Evolutionary conservation across 1,140 invertebrate genomes (phyloP).

Genomic region (Drosophila baimaii): DNA sequence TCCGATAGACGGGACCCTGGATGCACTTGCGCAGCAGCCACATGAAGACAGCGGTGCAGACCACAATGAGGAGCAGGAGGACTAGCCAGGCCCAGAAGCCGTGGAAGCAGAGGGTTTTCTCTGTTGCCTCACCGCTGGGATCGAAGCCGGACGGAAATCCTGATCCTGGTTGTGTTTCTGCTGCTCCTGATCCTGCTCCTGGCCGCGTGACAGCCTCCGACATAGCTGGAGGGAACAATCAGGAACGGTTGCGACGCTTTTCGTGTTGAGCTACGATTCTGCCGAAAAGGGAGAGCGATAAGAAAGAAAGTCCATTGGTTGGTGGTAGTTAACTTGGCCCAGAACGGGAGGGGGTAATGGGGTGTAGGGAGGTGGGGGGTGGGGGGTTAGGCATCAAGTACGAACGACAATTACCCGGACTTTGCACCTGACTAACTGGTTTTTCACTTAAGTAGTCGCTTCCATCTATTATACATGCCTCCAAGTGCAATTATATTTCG

Average conservation of each 20-base stretch:
- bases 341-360: neutral
- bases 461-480: too few relatives aligned
- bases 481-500: neutral
- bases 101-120: constrained; percentile 74
- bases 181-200: constrained; percentile 16
- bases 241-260: neutral
- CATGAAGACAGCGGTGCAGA: constrained; percentile 51
- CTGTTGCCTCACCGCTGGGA: constrained; percentile 58
- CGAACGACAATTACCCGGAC: neutral
- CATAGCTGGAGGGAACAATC: constrained; percentile 51
- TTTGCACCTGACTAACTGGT: constrained; percentile 8
- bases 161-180: constrained; percentile 10
- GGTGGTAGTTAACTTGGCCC: neutral
- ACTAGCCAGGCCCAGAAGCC: constrained; percentile 79
- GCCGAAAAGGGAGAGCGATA: neutral
- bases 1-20: constrained; percentile 72
- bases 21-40: constrained; percentile 74
- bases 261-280: neutral
- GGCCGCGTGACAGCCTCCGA: constrained; percentile 70
- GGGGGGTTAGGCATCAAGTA: neutral
- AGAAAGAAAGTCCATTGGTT: constrained; percentile 26
- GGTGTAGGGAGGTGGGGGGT: too few relatives aligned
- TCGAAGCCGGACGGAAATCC: constrained; percentile 51
- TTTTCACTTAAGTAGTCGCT: neutral
- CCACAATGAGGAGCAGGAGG: constrained; percentile 48